These are phyloP conservation scores for Himalopsyche tibetana DNA, from an alignment of 2,888 invertebrate genomes.

Conservation along the genomic window DNA sequence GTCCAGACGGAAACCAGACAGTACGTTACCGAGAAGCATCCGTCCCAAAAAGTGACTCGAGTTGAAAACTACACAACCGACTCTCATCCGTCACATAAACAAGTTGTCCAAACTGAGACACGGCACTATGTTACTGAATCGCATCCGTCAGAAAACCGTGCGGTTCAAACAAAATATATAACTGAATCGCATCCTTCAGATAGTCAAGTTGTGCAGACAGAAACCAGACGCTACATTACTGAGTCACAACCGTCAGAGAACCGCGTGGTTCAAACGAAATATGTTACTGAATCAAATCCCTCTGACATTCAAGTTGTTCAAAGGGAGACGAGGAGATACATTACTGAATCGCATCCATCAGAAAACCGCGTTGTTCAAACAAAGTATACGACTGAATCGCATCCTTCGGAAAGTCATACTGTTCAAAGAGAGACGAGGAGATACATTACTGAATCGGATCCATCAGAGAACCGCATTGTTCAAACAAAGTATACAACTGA, in stretches of 20 bases:
- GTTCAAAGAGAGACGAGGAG: background rate
- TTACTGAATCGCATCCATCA: background rate
- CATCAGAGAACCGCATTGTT: background rate
- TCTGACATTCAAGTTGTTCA: background rate
- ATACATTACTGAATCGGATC: background rate
- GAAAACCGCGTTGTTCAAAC: background rate
- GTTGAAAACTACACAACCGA: constrained; percentile 41
- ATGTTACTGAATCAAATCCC: background rate
- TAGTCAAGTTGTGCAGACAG: background rate
- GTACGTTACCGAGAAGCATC: constrained; percentile 43
- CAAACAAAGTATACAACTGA: background rate
- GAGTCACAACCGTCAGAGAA: background rate
- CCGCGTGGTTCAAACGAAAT: background rate
- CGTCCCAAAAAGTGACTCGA: constrained; percentile 47
- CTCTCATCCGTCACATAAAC: background rate
- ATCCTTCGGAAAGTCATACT: background rate
- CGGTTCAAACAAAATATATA: background rate
- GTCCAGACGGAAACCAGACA: background rate
- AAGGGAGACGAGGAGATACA: background rate
- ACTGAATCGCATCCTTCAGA: background rate
- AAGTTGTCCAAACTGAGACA: background rate
- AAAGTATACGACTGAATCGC: background rate
- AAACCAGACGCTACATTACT: background rate
- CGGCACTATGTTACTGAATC: background rate
- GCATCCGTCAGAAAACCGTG: background rate